phyloP scores from a whole-genome alignment of 2,888 invertebrate genomes.

The Dioctria rufipes region DNA sequence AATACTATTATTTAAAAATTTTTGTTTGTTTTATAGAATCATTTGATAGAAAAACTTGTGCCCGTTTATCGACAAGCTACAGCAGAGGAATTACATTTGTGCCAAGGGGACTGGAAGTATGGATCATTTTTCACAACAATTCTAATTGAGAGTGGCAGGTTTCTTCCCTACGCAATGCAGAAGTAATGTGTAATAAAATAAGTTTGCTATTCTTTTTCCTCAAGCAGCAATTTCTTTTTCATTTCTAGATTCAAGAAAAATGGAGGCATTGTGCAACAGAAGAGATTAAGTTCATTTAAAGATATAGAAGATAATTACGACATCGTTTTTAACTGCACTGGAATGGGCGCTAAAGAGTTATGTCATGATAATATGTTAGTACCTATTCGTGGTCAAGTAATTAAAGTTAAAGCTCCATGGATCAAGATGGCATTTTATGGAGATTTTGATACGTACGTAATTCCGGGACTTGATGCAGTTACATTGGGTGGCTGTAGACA shows the following conservation, averaged over 20 bases:
- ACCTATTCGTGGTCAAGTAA: slow-evolving; percentile 87
- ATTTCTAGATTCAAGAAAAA: slow-evolving; percentile 73
- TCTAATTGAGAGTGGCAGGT: slow-evolving; percentile 81
- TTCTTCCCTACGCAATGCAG: slow-evolving; percentile 84
- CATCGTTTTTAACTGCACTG: slow-evolving; percentile 88
- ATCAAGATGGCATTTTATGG: slow-evolving; percentile 90
- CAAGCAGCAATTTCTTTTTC: not conserved
- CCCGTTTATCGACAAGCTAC: slow-evolving; percentile 82
- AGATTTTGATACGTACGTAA: slow-evolving; percentile 88
- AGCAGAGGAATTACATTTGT: slow-evolving; percentile 81
- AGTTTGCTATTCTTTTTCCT: no score
- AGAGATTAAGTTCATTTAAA: slow-evolving; percentile 75
- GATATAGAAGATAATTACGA: slow-evolving; percentile 76
- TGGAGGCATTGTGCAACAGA: slow-evolving; percentile 77
- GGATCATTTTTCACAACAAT: slow-evolving; percentile 88
- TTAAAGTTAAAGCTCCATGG: slow-evolving; percentile 90
- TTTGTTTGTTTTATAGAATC: slow-evolving; percentile 74
- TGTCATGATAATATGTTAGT: slow-evolving; percentile 83
- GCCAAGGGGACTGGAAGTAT: slow-evolving; percentile 84
- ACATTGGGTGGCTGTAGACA: slow-evolving; percentile 91
- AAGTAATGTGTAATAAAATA: slow-evolving; percentile 71
- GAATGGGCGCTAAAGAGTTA: slow-evolving; percentile 84
- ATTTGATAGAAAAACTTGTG: slow-evolving; percentile 82
- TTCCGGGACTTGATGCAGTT: slow-evolving; percentile 82
- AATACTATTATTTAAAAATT: slow-evolving; percentile 10